A percentile compares a stretch with the other conserved stretches of the same genome.
Evolutionary conservation across 2,113 vertebrate genomes (phyloP).

Genomic region (Anhinga rufa): DNA sequence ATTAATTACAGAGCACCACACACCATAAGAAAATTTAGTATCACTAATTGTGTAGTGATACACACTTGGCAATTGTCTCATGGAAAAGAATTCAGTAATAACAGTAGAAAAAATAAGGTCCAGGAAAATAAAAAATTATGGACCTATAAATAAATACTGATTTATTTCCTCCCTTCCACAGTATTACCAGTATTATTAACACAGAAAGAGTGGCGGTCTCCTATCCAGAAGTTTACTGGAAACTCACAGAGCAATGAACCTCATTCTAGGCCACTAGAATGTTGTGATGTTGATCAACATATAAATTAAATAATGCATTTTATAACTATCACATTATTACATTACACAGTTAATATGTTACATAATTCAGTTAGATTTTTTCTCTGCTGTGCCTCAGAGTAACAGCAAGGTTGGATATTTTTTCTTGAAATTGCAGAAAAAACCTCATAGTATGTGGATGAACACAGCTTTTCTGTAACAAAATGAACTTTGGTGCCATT

Average conservation of each 20-base stretch:
- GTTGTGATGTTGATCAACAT: neutral
- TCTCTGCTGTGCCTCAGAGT: neutral
- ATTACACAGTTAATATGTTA: neutral
- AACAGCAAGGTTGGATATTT: neutral
- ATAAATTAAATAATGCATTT: neutral
- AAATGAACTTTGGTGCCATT: conserved; percentile 40
- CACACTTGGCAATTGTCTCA: neutral
- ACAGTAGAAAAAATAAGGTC: neutral
- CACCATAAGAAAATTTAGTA: neutral
- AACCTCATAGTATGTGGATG: neutral
- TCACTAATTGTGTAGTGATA: neutral
- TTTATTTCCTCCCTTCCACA: neutral
- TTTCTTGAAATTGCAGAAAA: neutral
- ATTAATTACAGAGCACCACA: neutral
- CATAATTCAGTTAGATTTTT: neutral
- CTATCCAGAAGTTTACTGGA: neutral
- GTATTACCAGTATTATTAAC: neutral
- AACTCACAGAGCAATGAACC: neutral
- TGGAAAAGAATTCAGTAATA: neutral
- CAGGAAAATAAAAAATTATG: neutral
- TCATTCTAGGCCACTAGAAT: neutral
- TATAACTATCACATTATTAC: neutral
- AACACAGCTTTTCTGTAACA: neutral
- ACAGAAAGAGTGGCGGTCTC: neutral
- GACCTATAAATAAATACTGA: neutral